These are phyloP conservation scores for Calliphora vicina DNA, from an alignment of 1,140 invertebrate species.

Conservation along the genomic window DNA sequence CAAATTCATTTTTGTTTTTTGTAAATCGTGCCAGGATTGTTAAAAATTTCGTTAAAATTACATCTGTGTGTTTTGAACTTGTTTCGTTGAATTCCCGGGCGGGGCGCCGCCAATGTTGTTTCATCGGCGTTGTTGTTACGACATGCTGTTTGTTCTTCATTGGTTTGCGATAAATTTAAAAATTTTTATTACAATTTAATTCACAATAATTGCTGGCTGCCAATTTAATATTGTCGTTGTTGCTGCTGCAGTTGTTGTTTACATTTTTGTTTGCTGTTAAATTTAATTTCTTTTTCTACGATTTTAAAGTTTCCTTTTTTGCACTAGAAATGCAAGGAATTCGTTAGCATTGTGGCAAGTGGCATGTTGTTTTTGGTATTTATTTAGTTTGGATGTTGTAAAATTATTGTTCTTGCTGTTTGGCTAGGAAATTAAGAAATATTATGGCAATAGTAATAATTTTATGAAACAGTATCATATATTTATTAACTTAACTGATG, in stretches of 20 bases:
- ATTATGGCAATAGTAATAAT: constrained; percentile 30
- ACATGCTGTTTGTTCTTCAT: constrained; percentile 34
- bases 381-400: neutral
- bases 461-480: constrained; percentile 32
- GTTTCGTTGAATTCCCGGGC: constrained; percentile 19
- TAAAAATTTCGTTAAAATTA: constrained; percentile 1
- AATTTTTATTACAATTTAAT: constrained; percentile 39
- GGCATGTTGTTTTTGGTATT: neutral
- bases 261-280: neutral
- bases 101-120: constrained; percentile 48
- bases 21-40: constrained; percentile 18
- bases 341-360: no score
- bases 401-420: neutral
- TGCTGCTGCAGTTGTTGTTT: constrained; percentile 17
- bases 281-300: neutral
- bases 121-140: constrained; percentile 42
- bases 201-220: constrained; percentile 37
- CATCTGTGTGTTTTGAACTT: constrained; percentile 6
- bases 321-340: no score
- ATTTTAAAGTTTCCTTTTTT: neutral
- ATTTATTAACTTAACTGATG: constrained; percentile 18
- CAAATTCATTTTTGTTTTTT: neutral
- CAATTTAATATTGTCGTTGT: constrained; percentile 13
- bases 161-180: constrained; percentile 33
- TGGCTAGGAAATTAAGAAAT: constrained; percentile 25